phyloP scores from a whole-genome alignment of 2,797 vertebrate species.

The Silurus lanzhouensis region DNA sequence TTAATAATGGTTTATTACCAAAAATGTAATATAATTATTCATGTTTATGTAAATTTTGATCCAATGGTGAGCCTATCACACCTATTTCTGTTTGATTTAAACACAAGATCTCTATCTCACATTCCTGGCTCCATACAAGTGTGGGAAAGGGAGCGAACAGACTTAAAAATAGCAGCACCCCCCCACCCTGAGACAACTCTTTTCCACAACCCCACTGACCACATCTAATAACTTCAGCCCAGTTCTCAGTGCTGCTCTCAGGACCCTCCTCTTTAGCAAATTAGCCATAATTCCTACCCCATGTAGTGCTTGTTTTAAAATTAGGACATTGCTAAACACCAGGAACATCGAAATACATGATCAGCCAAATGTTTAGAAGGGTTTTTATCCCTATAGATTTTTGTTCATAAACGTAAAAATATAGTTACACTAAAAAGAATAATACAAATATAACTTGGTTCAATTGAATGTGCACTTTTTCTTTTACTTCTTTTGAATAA shows the following conservation, averaged over 20 bases:
- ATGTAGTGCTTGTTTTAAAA: neutral
- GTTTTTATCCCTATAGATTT: neutral
- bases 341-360: neutral
- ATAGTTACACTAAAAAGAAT: neutral
- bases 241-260: constrained; percentile 31
- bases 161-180: constrained; percentile 54
- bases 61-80: neutral
- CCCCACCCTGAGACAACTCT: constrained; percentile 38
- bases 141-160: constrained; percentile 54
- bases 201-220: constrained; percentile 50
- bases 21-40: neutral
- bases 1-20: neutral
- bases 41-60: neutral
- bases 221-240: constrained; percentile 49
- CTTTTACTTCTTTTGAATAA: neutral
- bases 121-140: constrained; percentile 43
- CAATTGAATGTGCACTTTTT: too few species aligned
- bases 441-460: too few species aligned
- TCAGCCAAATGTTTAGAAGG: neutral
- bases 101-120: constrained; percentile 20
- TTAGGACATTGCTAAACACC: neutral
- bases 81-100: constrained; percentile 10
- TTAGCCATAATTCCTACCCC: constrained; percentile 25
- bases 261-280: constrained; percentile 21
- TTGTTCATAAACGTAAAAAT: neutral